Conservation (phyloP, 2,888 invertebrate species). For the Nomada goodeniana region DNA sequence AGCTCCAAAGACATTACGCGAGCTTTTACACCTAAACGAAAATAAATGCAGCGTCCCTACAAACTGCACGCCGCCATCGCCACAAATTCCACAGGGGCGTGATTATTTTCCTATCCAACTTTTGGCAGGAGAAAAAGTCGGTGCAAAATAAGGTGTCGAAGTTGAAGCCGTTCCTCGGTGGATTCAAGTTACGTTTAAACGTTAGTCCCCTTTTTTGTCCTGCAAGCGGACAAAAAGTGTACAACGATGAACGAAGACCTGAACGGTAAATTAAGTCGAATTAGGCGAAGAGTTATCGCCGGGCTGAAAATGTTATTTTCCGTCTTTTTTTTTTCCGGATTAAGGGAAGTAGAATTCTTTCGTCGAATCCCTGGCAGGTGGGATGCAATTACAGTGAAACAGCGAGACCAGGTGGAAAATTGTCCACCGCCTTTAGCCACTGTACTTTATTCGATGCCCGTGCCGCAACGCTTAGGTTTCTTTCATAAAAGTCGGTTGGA, state of each 20-base stretch:
- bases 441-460: slow-evolving; percentile 14
- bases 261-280: slow-evolving; percentile 29
- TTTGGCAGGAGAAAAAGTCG: not conserved
- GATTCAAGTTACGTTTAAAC: not conserved
- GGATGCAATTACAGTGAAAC: slow-evolving; percentile 46
- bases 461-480: slow-evolving; percentile 33
- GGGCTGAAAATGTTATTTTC: not conserved
- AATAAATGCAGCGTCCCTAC: not conserved
- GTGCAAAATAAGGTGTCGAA: not conserved
- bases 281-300: slow-evolving; percentile 8
- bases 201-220: not conserved
- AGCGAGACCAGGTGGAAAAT: slow-evolving; percentile 25
- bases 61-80: not conserved
- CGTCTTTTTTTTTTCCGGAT: not conserved
- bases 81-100: not conserved
- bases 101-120: not conserved
- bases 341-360: slow-evolving; percentile 11
- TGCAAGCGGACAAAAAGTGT: no score
- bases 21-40: not conserved
- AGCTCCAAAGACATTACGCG: not conserved
- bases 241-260: slow-evolving; percentile 1
- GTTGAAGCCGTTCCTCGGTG: not conserved
- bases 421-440: slow-evolving; percentile 11
- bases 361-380: slow-evolving; percentile 5
- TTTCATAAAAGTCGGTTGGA: slow-evolving; percentile 4